phyloP scores from a whole-genome alignment of 2,888 invertebrate species.

The Plebejus argus region DNA sequence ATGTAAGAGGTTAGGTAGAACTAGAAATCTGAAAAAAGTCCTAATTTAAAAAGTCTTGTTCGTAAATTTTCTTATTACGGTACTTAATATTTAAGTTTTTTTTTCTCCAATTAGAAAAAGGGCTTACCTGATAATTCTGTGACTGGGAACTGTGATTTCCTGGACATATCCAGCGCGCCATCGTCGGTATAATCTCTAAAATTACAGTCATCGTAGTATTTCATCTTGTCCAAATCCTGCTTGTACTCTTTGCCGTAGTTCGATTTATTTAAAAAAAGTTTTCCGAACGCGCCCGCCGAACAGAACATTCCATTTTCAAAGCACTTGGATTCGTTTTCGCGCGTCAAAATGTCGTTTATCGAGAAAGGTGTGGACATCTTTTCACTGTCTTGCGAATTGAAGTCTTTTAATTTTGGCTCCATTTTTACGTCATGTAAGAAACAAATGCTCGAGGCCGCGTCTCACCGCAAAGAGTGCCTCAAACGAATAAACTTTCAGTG shows the following conservation, averaged over 20 bases:
- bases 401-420: constrained; percentile 71
- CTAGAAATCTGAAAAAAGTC: no score
- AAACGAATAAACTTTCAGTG: constrained; percentile 78
- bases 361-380: constrained; percentile 85
- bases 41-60: no score
- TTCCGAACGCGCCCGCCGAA: constrained; percentile 64
- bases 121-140: constrained; percentile 70
- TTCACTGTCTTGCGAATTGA: constrained; percentile 69
- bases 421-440: constrained; percentile 59
- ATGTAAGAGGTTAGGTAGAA: no score
- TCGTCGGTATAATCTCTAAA: constrained; percentile 68
- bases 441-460: constrained; percentile 57
- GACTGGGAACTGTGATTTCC: constrained; percentile 71
- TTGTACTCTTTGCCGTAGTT: constrained; percentile 60
- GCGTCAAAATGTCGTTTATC: constrained; percentile 87
- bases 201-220: constrained; percentile 69
- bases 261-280: constrained; percentile 61
- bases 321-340: constrained; percentile 72
- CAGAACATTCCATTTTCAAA: constrained; percentile 70
- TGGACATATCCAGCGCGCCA: constrained; percentile 75
- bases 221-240: constrained; percentile 66
- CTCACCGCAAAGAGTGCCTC: constrained; percentile 76
- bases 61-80: no score
- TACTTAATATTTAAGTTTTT: no score
- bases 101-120: not conserved